Conservation (phyloP, 2,797 vertebrate genomes). For the Corythornis leucogaster region DNA sequence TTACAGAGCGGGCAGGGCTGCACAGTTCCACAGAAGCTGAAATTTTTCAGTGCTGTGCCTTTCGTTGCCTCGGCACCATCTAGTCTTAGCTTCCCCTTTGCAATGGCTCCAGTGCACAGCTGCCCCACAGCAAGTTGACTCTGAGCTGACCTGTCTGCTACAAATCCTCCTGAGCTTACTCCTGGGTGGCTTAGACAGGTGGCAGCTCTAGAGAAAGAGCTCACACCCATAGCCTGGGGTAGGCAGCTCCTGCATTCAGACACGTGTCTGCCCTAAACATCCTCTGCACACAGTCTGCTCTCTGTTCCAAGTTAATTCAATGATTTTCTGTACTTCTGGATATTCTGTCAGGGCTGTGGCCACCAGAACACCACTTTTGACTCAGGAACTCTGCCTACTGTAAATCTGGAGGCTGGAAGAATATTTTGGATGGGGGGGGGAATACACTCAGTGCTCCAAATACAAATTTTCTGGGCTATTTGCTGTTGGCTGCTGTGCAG, state of each 20-base stretch:
- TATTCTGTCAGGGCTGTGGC: not conserved
- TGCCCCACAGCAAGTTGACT: rapidly evolving
- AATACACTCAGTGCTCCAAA: too few species aligned
- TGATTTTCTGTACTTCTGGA: not conserved
- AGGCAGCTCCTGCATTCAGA: not conserved
- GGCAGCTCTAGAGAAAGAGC: not conserved
- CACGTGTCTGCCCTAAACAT: not conserved
- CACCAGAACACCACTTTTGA: not conserved
- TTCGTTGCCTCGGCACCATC: not conserved
- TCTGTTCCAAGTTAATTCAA: not conserved
- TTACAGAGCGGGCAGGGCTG: not conserved
- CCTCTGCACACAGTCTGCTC: not conserved
- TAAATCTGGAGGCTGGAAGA: not conserved
- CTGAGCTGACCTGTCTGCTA: not conserved
- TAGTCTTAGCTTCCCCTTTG: not conserved
- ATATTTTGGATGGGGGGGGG: not conserved
- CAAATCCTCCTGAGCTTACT: not conserved
- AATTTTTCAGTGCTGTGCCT: not conserved
- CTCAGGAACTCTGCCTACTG: rapidly evolving
- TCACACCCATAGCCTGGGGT: not conserved
- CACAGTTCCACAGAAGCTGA: not conserved
- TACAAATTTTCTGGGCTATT: not conserved
- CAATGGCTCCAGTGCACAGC: not conserved
- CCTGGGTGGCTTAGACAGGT: not conserved
- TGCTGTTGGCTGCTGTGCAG: not conserved